Evolutionary conservation across 2,797 vertebrate species (phyloP).

Genomic region (Tamandua tetradactyla): DNA sequence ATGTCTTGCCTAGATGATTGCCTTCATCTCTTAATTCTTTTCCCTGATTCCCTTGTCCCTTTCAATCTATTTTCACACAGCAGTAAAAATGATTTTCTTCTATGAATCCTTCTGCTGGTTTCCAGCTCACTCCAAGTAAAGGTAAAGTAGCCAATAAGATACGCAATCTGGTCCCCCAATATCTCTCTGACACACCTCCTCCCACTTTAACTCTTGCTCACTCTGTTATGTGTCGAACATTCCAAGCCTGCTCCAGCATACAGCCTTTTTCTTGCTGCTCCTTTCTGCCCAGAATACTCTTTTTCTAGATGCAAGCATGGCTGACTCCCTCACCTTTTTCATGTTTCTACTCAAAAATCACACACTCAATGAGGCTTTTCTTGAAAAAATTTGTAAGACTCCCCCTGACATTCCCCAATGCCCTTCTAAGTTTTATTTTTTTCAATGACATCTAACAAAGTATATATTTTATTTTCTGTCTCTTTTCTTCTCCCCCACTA

Average conservation of each 20-base stretch:
- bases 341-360: constrained; percentile 12
- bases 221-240: neutral
- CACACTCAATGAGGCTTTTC: neutral
- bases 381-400: neutral
- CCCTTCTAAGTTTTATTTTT: neutral
- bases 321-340: neutral
- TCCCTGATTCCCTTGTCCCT: neutral
- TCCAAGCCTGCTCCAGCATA: neutral
- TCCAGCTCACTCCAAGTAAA: constrained; percentile 7
- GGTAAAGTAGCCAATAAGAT: neutral
- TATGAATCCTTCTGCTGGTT: neutral
- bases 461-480: neutral
- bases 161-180: neutral
- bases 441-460: neutral
- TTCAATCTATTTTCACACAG: neutral
- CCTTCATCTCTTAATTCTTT: neutral
- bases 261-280: neutral
- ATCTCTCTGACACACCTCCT: neutral
- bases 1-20: neutral
- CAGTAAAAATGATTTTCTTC: neutral
- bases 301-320: neutral
- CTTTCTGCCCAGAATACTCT: neutral
- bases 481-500: neutral
- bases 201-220: neutral
- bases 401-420: neutral